phyloP scores from a whole-genome alignment of 2,113 vertebrate species.

The Atlantisia rogersi region DNA sequence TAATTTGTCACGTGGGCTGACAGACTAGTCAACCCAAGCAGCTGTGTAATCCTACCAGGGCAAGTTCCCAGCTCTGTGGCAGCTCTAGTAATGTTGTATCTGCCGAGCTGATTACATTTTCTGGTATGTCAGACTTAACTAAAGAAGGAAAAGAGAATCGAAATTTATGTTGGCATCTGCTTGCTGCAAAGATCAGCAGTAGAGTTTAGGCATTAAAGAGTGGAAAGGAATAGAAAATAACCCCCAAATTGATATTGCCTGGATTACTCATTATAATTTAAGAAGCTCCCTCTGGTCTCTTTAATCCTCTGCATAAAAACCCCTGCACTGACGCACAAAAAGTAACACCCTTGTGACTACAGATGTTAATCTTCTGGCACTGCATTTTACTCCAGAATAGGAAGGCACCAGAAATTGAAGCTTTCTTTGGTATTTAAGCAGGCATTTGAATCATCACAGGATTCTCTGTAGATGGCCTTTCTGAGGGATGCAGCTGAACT shows the following conservation, averaged over 20 bases:
- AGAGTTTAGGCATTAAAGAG: neutral
- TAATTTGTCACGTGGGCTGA: neutral
- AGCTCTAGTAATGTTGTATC: neutral
- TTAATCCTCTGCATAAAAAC: neutral
- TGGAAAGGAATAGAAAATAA: neutral
- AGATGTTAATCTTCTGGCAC: neutral
- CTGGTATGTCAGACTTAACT: neutral
- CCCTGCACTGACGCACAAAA: neutral
- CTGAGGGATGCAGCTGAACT: neutral
- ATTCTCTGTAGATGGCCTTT: neutral
- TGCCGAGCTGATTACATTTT: neutral
- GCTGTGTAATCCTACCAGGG: neutral
- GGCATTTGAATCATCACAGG: neutral
- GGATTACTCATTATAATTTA: slow-evolving; percentile 2
- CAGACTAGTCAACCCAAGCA: neutral
- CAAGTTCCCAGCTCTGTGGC: neutral
- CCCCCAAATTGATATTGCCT: neutral
- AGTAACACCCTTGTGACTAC: neutral
- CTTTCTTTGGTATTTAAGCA: neutral
- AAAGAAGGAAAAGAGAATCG: slow-evolving; percentile 22
- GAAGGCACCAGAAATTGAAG: neutral
- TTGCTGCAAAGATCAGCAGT: neutral
- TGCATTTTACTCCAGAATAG: neutral
- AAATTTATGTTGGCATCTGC: slow-evolving; percentile 33
- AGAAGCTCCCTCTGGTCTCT: neutral